Base-by-base conservation (phyloP, 2,797 vertebrate genomes). In the Galago senegalensis region DNA sequence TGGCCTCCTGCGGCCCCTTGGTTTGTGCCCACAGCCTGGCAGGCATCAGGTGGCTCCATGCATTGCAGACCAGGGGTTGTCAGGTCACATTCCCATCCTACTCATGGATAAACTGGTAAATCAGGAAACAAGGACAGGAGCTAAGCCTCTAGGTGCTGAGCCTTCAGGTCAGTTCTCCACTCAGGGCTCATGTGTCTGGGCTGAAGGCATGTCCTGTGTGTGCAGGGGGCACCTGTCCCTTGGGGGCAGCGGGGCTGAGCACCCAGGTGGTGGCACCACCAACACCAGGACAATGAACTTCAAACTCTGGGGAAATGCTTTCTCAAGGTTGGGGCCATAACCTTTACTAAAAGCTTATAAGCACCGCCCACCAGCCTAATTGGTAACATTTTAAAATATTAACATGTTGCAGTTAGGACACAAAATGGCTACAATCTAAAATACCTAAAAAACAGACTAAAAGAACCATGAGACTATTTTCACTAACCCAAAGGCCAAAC, bases 21-120 rank as follows among this genome's bases (percentile, higher is more conserved):
- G 7, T 23, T n/a, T 73, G 53, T 60, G 6, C 5, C 20, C 20
- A 43, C 11, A 21, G 16, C 27, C 20, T 12, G 21, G 37, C 0
- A 0, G 46, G 20, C 0, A 23, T 5, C 17, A 11, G 6, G n/a
- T 49, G 6, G 5, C 31, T 29, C 61, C 12, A 34, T 0, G 0
- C 5, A 20, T 11, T 2, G 21, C 0, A 34, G 18, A 31, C 34
- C 31, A 12, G 11, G 0, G 37, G 17, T 21, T 60, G 60, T 61
- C 11, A 12, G 49, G 23, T 17, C 76, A 61, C 34, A 12, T 12
- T 65, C 23, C 27, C 27, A 37, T 12, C 65, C 49, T 13, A 16
- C 16, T 27, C 69, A 53, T 10, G 23, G 43, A 31, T 25, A 10
- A 69, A 40, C 1, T 27, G 13, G 29, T 25, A 21, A 37, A 53